Conservation (phyloP, 1,140 invertebrate species). For the Harlomillsia oculata region DNA sequence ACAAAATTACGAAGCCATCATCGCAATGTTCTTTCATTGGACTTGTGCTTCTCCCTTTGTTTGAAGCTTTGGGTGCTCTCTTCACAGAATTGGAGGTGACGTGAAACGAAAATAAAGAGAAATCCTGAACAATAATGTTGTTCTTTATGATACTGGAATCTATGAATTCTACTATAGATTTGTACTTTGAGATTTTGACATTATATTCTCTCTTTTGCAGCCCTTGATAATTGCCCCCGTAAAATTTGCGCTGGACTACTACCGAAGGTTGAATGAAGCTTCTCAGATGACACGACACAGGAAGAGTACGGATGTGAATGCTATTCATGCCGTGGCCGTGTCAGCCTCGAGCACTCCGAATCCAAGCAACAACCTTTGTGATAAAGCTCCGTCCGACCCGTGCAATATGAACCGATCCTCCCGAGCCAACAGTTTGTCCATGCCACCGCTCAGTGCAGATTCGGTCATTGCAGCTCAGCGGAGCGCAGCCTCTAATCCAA, state of each 20-base stretch:
- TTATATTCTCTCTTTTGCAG: slow-evolving; percentile 37
- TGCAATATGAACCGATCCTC: slow-evolving; percentile 6
- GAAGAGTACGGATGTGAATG: slow-evolving; percentile 49
- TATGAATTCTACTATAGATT: too few relatives aligned
- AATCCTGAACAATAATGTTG: too few relatives aligned
- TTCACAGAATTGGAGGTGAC: slow-evolving; percentile 60
- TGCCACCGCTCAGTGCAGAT: slow-evolving; percentile 4
- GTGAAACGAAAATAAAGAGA: too few relatives aligned
- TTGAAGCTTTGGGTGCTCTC: slow-evolving; percentile 62
- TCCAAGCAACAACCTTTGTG: slow-evolving; percentile 23
- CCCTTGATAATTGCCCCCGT: slow-evolving; percentile 53
- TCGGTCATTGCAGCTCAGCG: neutral
- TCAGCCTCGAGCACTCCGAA: slow-evolving; percentile 16
- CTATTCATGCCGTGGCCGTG: slow-evolving; percentile 35
- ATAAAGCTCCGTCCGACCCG: slow-evolving; percentile 35
- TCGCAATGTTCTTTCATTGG: slow-evolving; percentile 80
- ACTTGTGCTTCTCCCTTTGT: slow-evolving; percentile 67
- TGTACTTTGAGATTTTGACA: neutral
- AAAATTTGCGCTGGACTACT: slow-evolving; percentile 54
- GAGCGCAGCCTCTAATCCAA: slow-evolving; percentile 6
- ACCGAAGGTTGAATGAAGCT: slow-evolving; percentile 54
- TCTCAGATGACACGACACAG: slow-evolving; percentile 51
- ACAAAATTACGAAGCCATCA: slow-evolving; percentile 75
- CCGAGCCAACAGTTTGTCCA: slow-evolving; percentile 23
- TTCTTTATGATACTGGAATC: neutral